phyloP scores from a whole-genome alignment of 2,113 vertebrate genomes.

The Macaca fascicularis region DNA sequence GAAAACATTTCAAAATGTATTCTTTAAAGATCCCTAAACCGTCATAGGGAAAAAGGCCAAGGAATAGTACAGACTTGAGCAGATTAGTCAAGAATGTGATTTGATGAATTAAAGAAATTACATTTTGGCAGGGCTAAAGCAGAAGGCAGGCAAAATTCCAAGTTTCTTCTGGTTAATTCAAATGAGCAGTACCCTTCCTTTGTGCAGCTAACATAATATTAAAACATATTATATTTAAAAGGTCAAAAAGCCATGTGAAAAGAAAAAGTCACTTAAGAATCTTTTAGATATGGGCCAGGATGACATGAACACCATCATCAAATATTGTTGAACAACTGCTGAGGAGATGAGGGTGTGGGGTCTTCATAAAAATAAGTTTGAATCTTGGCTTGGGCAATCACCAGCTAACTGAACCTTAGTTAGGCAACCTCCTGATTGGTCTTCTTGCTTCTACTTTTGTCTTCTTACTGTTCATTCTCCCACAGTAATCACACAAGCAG shows the following conservation, averaged over 20 bases:
- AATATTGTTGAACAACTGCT: neutral
- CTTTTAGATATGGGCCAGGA: neutral
- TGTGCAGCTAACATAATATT: neutral
- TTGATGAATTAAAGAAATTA: constrained; percentile 50
- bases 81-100: constrained; percentile 59
- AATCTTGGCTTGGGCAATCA: neutral
- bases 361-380: neutral
- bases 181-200: constrained; percentile 2
- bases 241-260: neutral
- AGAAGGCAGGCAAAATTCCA: constrained; percentile 35
- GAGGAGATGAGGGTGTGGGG: neutral
- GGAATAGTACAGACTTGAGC: neutral
- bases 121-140: constrained; percentile 10
- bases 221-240: constrained; percentile 47
- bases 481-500: neutral
- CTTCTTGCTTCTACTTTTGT: neutral
- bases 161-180: constrained; percentile 30
- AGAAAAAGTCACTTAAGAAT: neutral
- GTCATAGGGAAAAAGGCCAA: neutral
- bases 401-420: neutral
- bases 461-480: neutral
- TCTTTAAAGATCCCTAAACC: constrained; percentile 47
- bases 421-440: neutral
- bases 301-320: neutral
- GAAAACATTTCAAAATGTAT: constrained; percentile 56